Evolutionary conservation across 1,140 invertebrate species (phyloP), one percentile per base, ranked within the genome.

Genomic region (Ericerus pela): DNA sequence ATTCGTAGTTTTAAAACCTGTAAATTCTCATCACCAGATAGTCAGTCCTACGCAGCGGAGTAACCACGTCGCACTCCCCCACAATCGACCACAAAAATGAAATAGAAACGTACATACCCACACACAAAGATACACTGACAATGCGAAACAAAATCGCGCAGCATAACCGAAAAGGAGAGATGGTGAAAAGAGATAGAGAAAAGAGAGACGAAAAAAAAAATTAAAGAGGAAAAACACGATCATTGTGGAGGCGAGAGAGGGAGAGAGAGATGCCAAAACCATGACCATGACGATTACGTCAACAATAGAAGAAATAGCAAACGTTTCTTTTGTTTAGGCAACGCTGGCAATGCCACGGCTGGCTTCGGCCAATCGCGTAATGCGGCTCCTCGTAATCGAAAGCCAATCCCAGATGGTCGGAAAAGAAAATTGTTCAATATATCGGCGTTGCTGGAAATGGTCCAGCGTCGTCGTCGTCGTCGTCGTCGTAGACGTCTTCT

Each of bases 251-350:
- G 20, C 3, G 36, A 38, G 36, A 38, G n/a, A 8, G 31, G n/a
- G n/a, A 33, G n/a, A 10, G 31, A 24, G 26, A 47, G 41, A 47
- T 24, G 41, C 41, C 26, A 47, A 47, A 47, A 47, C 41, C 41
- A 47, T 47, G 41, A 47, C 41, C 41, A 47, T 47, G 41, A 47
- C 41, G 41, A 47, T 47, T 47, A 47, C 41, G 41, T 47, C 41
- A 47, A 47, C 41, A 47, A 47, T 47, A 47, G 41, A 47, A 47
- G 11, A 47, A 24, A 18, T 47, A 14, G 4, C 36, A 16, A 18
- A 18, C 20, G 20, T 18, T 47, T 47, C 41, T 47, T 47, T 47
- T 47, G 41, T 47, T 47, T 24, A 24, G 16, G n/a, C n/a, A 18
- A 24, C 41, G 36, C 36, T 14, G 20, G 26, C 26, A 47, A 47